Percentiles rank a stretch among this genome's conserved stretches.
Conservation (phyloP, 2,888 invertebrate genomes). For the Cosmorhoe ocellata region DNA sequence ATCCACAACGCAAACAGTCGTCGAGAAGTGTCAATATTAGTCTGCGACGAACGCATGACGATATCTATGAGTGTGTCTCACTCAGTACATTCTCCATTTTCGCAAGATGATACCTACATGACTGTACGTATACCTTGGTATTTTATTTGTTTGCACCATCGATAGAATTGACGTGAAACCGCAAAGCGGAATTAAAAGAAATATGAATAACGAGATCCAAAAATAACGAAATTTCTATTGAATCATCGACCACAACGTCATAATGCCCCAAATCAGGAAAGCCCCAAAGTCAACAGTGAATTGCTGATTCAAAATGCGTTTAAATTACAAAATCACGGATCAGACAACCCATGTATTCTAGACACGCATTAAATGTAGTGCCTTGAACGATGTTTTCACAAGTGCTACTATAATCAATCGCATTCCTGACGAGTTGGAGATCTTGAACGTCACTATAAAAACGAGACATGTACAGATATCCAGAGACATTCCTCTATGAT, state of each 20-base stretch:
- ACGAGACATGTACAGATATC: constrained; percentile 29
- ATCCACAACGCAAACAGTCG: constrained; percentile 67
- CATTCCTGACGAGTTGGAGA: constrained; percentile 31
- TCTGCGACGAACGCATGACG: constrained; percentile 31
- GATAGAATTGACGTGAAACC: constrained; percentile 9
- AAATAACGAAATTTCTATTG: constrained; percentile 1
- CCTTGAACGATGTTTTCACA: constrained; percentile 30
- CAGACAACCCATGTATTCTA: constrained; percentile 20
- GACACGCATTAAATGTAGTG: constrained; percentile 21
- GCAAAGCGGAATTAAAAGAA: too few relatives aligned
- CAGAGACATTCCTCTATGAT: constrained; percentile 45
- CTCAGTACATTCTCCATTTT: constrained; percentile 14
- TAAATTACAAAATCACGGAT: constrained; percentile 12
- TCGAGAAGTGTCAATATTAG: constrained; percentile 31
- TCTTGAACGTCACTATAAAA: constrained; percentile 35
- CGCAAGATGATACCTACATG: constrained; percentile 7
- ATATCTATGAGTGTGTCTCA: constrained; percentile 17
- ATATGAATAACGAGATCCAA: too few relatives aligned
- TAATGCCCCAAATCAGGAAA: constrained; percentile 16
- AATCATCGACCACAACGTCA: constrained; percentile 8
- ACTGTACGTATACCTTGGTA: neutral
- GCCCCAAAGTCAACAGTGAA: constrained; percentile 6
- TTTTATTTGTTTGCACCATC: constrained; percentile 1
- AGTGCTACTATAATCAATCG: constrained; percentile 29
- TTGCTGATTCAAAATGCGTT: constrained; percentile 13